Base-by-base conservation (phyloP, 2,888 invertebrate species). In the Muschampia plurimacula region DNA sequence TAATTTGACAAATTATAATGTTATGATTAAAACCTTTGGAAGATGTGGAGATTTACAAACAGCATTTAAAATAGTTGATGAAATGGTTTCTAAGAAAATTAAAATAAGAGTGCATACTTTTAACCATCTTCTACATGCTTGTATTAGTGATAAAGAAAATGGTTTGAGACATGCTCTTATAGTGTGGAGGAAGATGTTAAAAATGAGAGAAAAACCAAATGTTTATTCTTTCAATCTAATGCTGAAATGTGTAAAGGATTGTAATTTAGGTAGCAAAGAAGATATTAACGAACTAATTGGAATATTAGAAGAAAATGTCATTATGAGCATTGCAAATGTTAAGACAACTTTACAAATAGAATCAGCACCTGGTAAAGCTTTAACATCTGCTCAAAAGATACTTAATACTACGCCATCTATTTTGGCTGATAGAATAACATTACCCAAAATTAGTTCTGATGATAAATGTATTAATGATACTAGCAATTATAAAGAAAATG, bases 21-120 rank as follows among this genome's bases (percentile, higher is more conserved):
- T 97, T 3, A 97, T 99, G 97, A 97, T 99, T 46, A 98, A 98
- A 94, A 98, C 98, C 1, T 99, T 97, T 92, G 98, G 98, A 0
- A 95, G 97, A 74, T 97, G 97, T 89, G 97, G 97, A 0, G 97
- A 98, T 85, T 85, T 98, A 22, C 83, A 95, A 73, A 96, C 96
- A 52, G 97, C 98, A 1, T 98, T 98, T 88, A 85, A 95, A 83
- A 86, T 99, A 72, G 97, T 97, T 2, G 98, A 99, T 92, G 97
- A 98, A 93, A 98, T 98, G 97, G 83, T 94, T 2, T 92, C 95
- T 60, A 96, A 96, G 73, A 90, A 95, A 68, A 89, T 97, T 15
- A 86, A 91, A 73, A 89, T 97, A 32, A 95, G 95, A 79, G 93
- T 95, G 0, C 96, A 96, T 65, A 97, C 98, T 2, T 96, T 97